Evolutionary conservation across 2,113 vertebrate species (phyloP).

Genomic region (Rhinolophus sinicus): DNA sequence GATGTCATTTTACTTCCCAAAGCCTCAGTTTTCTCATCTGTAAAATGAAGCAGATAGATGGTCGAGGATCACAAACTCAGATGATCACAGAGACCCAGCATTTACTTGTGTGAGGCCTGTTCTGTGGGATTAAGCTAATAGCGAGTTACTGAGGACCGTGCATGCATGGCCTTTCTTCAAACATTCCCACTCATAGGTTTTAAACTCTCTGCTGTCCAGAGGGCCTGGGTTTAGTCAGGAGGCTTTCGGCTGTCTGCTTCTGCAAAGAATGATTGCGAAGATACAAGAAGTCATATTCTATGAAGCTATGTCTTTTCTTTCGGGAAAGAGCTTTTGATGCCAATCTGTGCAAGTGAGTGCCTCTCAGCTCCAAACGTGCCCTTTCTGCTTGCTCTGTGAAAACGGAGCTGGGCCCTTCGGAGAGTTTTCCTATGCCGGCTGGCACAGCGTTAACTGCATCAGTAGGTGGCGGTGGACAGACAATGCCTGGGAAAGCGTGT

Average conservation of each 20-base stretch:
- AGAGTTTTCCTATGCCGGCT: neutral
- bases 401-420: neutral
- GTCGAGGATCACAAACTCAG: neutral
- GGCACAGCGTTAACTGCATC: neutral
- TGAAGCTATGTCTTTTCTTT: neutral
- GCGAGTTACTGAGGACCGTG: neutral
- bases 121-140: neutral
- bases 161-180: neutral
- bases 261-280: neutral
- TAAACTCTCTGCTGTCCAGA: neutral
- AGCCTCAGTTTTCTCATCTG: neutral
- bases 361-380: neutral
- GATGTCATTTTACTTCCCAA: neutral
- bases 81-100: neutral
- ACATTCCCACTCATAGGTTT: neutral
- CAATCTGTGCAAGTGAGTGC: neutral
- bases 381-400: conserved; percentile 12
- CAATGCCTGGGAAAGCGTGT: neutral
- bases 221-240: neutral
- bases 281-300: neutral
- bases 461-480: neutral
- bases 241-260: neutral
- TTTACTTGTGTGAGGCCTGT: neutral
- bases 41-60: neutral
- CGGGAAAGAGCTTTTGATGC: neutral